Evolutionary conservation across 2,888 invertebrate genomes (phyloP).

Genomic region (Meiosimyza platycephala): DNA sequence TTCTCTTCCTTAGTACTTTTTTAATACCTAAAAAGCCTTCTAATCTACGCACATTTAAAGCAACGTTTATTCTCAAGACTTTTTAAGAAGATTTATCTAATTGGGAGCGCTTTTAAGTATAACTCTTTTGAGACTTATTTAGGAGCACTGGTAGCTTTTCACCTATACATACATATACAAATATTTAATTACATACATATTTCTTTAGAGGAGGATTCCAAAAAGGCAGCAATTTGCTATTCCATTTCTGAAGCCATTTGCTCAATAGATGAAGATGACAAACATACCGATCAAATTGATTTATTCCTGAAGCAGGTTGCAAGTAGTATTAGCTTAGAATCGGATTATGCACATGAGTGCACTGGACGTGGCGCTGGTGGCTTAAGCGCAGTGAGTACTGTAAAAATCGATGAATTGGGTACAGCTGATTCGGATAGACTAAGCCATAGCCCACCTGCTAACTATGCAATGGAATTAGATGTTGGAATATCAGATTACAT

Average conservation of each 20-base stretch:
- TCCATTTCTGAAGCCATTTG: slow-evolving; percentile 83
- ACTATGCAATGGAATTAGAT: slow-evolving; percentile 64
- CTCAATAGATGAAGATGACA: slow-evolving; percentile 82
- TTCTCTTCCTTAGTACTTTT: too few species aligned
- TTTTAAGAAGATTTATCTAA: too few species aligned
- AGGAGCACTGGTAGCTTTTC: too few species aligned
- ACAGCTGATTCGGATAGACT: slow-evolving; percentile 57
- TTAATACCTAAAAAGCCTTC: too few species aligned
- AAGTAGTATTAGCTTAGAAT: slow-evolving; percentile 68
- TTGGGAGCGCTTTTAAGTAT: too few species aligned
- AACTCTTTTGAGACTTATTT: too few species aligned
- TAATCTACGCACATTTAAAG: too few species aligned
- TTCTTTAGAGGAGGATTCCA: slow-evolving; percentile 48
- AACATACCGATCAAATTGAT: slow-evolving; percentile 80
- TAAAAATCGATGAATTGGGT: slow-evolving; percentile 61
- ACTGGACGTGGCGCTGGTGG: slow-evolving; percentile 48
- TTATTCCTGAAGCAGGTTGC: slow-evolving; percentile 72
- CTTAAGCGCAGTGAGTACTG: slow-evolving; percentile 62
- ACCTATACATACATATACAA: too few species aligned
- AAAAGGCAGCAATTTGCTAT: slow-evolving; percentile 73
- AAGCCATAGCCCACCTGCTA: slow-evolving; percentile 61
- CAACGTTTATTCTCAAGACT: too few species aligned
- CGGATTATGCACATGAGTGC: slow-evolving; percentile 47
- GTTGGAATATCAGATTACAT: slow-evolving; percentile 69
- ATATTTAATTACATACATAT: not conserved